Base-by-base conservation (phyloP, 2,113 vertebrate genomes). In the Xenus cinereus region DNA sequence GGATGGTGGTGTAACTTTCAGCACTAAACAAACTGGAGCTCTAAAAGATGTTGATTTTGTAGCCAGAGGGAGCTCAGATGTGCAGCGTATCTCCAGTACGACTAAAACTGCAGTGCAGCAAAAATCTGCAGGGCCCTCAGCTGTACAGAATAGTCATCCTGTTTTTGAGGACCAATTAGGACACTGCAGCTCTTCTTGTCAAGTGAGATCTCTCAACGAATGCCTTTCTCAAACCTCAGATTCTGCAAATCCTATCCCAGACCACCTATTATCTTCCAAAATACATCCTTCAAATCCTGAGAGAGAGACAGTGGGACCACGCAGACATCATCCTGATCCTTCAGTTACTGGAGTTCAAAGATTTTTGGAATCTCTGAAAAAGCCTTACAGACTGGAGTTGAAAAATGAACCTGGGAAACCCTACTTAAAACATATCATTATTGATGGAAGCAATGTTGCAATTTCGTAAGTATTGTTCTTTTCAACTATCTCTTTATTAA, bases 361-460 rank as follows among this genome's bases (percentile, higher is more conserved):
- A 33, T 99, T 99, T 94, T 98, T 99, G 54, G 99, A 99, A 68
- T 99, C 98, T 6, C 97, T 99, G 88, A 99, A 98, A 97, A 98
- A 98, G 9, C 99, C 99, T 1, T 99, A 99, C 97, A 98, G 93
- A 32, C 97, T 99, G 97, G 98, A 98, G 75, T 96, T 99, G 95
- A 99, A 98, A 54, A 99, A 99, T 17, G 98, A 99, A 87, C 98
- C 98, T 0, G 99, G 99, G 30, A 98, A 95, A 53, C 96, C 81
- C 0, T 98, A 98, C 51, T 98, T 99, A 81, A 98, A 99, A 43
- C 99, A 99, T 82, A 97, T 99, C 37, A 98, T 99, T 93, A 99
- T 99, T 68, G 99, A 99, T 37, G 99, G 99, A 87, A 99, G 99
- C 98, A 99, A 99, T 53, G 99, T 99, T 90, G 99, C 99, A 3